A percentile compares a stretch with the other conserved stretches of the same genome.
These are phyloP conservation scores for Liodrosophila aerea DNA, from an alignment of 2,888 invertebrate species.

Conservation along the genomic window DNA sequence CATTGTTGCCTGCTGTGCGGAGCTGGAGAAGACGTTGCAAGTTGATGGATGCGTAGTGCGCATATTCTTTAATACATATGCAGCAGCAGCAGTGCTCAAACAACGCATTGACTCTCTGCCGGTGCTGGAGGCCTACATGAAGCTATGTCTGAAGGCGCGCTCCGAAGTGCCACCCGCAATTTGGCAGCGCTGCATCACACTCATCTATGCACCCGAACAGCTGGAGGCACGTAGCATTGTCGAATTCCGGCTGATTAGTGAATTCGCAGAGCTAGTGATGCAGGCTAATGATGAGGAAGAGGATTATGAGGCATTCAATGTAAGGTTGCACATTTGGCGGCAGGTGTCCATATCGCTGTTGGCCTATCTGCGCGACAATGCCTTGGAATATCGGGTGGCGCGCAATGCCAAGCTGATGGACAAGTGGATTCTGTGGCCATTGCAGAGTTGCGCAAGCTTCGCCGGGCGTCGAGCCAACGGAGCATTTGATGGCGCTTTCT, in stretches of 20 bases:
- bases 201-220: constrained; percentile 56
- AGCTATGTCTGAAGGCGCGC: constrained; percentile 60
- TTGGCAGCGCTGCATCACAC: constrained; percentile 61
- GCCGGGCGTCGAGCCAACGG: constrained; percentile 54
- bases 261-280: too few relatives aligned
- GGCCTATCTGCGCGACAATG: constrained; percentile 58
- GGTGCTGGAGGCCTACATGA: constrained; percentile 58
- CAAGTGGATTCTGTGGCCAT: constrained; percentile 79
- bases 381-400: constrained; percentile 65
- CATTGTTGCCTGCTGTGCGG: constrained; percentile 54
- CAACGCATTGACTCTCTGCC: constrained; percentile 24
- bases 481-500: constrained; percentile 65
- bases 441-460: constrained; percentile 67
- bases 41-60: constrained; percentile 54
- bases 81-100: not conserved
- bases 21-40: constrained; percentile 53
- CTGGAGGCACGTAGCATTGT: constrained; percentile 40
- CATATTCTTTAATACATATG: constrained; percentile 58
- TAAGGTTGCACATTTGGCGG: constrained; percentile 77
- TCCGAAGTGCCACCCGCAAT: constrained; percentile 63
- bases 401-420: constrained; percentile 66
- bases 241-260: constrained; percentile 55
- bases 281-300: constrained; percentile 67
- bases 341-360: constrained; percentile 63
- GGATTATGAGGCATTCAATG: constrained; percentile 64